A percentile compares a stretch with the other conserved stretches of the same genome.
phyloP scores from a whole-genome alignment of 2,888 invertebrate genomes.

The Microplitis deprimator region DNA sequence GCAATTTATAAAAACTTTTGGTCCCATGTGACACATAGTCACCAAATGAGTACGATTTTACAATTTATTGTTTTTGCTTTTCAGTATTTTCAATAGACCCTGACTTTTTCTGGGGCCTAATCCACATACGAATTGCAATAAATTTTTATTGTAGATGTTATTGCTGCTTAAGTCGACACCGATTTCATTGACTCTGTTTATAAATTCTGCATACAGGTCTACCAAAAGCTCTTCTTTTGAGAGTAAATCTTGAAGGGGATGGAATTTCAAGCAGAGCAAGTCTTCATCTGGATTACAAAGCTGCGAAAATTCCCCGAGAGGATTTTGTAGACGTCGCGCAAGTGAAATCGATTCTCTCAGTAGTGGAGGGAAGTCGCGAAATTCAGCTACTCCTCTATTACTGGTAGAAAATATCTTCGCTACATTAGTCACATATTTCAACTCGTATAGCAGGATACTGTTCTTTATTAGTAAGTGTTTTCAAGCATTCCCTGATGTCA shows the following conservation, averaged over 20 bases:
- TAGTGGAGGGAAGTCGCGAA: constrained; percentile 92
- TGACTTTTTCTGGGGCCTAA: too few relatives aligned
- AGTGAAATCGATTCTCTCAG: constrained; percentile 94
- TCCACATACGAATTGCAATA: too few relatives aligned
- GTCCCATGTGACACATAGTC: too few relatives aligned
- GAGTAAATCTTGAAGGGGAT: constrained; percentile 86
- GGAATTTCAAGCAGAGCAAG: constrained; percentile 93
- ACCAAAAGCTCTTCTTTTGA: constrained; percentile 89
- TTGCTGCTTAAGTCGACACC: constrained; percentile 97
- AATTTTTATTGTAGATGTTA: too few relatives aligned
- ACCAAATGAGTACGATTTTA: too few relatives aligned
- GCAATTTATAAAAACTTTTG: too few relatives aligned
- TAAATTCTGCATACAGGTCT: constrained; percentile 89
- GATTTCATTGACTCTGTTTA: constrained; percentile 97
- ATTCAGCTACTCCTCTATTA: constrained; percentile 88
- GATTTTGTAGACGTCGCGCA: constrained; percentile 94
- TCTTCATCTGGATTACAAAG: constrained; percentile 97
- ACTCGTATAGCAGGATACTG: constrained; percentile 90
- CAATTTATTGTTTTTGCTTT: too few relatives aligned
- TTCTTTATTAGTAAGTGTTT: constrained; percentile 84
- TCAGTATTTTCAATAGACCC: too few relatives aligned
- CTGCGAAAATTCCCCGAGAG: constrained; percentile 95
- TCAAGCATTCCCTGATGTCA: constrained; percentile 83
- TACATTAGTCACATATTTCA: constrained; percentile 92
- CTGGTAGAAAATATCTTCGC: constrained; percentile 94